Evolutionary conservation across 2,113 vertebrate genomes (phyloP).

Genomic region (Dipodomys ordii): DNA sequence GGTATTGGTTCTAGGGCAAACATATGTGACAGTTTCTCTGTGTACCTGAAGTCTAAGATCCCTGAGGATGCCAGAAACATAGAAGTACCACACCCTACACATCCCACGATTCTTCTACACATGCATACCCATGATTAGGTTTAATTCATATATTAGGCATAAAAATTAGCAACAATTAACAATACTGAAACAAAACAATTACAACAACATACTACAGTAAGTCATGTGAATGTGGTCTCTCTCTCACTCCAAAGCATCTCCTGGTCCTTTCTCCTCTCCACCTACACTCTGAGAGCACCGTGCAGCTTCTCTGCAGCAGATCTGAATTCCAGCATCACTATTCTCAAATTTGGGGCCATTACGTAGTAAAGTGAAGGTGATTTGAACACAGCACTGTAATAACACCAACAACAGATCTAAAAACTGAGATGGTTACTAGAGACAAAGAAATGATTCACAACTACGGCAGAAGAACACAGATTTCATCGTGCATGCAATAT

Average conservation of each 20-base stretch:
- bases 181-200: neutral
- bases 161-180: neutral
- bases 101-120: neutral
- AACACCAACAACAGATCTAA: neutral
- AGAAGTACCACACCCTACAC: neutral
- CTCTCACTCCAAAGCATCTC: neutral
- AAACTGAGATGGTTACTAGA: neutral
- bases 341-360: neutral
- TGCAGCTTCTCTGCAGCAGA: neutral
- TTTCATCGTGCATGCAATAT: neutral
- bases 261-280: neutral
- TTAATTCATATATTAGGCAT: neutral
- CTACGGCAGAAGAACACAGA: neutral
- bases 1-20: neutral
- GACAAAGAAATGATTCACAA: neutral
- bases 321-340: neutral
- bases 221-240: neutral
- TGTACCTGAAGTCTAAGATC: neutral
- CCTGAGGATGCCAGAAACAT: neutral
- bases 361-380: neutral
- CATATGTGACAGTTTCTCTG: neutral
- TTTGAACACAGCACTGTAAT: neutral
- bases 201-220: neutral
- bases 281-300: neutral
- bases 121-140: neutral